Conservation (phyloP, 2,888 invertebrate species). For the Hybos culiciformis region DNA sequence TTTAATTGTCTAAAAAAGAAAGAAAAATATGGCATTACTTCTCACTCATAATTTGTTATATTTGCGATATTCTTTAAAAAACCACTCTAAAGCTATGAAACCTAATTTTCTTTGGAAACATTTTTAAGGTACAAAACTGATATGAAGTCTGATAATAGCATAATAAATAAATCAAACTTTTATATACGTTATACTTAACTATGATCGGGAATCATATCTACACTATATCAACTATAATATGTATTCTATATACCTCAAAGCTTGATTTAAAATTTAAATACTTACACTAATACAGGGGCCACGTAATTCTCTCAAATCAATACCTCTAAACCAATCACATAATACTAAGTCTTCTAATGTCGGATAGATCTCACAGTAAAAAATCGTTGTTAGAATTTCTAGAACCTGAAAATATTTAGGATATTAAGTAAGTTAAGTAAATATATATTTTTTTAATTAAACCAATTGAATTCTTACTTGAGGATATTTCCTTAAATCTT, state of each 20-base stretch:
- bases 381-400: constrained; percentile 64
- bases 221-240: no score
- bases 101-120: no score
- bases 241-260: no score
- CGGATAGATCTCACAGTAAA: constrained; percentile 58
- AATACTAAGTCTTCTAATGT: constrained; percentile 65
- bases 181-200: no score
- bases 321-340: constrained; percentile 74
- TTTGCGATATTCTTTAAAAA: no score
- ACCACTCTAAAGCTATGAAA: no score
- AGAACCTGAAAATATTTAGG: constrained; percentile 42
- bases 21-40: not conserved
- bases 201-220: no score
- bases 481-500: constrained; percentile 55
- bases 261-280: constrained; percentile 12
- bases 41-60: no score
- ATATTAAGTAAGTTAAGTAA: not conserved
- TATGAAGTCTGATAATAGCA: no score
- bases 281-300: constrained; percentile 65
- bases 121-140: no score
- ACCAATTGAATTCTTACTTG: constrained; percentile 41
- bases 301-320: constrained; percentile 76
- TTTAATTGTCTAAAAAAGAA: constrained; percentile 30
- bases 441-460: not conserved
- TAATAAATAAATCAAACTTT: no score